Conservation (phyloP, 2,888 invertebrate genomes). For the Peribatodes rhomboidaria region DNA sequence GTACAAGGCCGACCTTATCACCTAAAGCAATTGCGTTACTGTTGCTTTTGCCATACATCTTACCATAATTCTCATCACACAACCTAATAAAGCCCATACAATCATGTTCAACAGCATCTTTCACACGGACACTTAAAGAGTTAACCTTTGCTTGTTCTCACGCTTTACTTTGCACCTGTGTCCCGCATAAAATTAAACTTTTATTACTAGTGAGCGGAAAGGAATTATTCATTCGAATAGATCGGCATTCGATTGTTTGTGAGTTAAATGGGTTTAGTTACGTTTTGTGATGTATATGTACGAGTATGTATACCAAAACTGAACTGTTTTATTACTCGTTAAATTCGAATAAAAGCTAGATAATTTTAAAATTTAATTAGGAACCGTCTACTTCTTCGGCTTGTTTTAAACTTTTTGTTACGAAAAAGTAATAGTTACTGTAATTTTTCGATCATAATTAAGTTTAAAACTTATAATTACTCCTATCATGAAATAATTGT, state of each 20-base stretch:
- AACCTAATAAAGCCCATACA: slow-evolving; percentile 1
- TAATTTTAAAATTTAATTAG: too few species aligned
- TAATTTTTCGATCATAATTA: too few species aligned
- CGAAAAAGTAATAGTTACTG: too few species aligned
- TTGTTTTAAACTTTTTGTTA: too few species aligned
- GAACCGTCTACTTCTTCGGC: too few species aligned
- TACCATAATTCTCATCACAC: slow-evolving; percentile 24
- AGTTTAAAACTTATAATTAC: too few species aligned
- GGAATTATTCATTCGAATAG: background rate
- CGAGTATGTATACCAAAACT: background rate
- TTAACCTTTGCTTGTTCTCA: slow-evolving; percentile 27
- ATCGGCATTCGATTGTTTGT: slow-evolving; percentile 12
- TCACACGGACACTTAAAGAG: slow-evolving; percentile 20
- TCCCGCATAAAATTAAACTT: slow-evolving; percentile 30
- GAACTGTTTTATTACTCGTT: too few species aligned
- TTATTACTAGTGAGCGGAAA: slow-evolving; percentile 9
- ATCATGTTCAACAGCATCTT: slow-evolving; percentile 22
- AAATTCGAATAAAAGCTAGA: too few species aligned
- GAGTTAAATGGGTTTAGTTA: background rate
- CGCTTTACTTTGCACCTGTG: slow-evolving; percentile 35
- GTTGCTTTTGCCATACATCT: slow-evolving; percentile 6
- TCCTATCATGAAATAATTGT: too few species aligned
- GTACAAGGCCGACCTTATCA: background rate
- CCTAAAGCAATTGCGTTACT: background rate
- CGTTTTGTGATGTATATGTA: background rate